Conservation (phyloP, 2,113 vertebrate genomes). For the Atrichornis clamosus region DNA sequence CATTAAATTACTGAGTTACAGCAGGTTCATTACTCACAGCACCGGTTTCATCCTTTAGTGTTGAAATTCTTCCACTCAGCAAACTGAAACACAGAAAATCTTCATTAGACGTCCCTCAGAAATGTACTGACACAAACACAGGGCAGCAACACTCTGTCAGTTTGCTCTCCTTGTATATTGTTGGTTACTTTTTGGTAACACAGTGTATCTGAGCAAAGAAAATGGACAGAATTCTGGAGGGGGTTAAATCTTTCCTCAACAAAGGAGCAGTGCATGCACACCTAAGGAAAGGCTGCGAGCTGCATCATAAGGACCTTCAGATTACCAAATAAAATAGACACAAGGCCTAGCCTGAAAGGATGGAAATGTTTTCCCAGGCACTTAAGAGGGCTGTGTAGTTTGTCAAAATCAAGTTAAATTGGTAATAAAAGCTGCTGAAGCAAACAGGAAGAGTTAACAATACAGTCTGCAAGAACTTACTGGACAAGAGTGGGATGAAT, state of each 20-base stretch:
- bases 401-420: background rate
- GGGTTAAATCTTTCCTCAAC: background rate
- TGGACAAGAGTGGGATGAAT: background rate
- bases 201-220: background rate
- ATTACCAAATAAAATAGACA: background rate
- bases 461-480: background rate
- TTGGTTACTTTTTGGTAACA: background rate
- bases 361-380: background rate
- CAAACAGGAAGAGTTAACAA: background rate
- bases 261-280: background rate
- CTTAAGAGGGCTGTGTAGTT: background rate
- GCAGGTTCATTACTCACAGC: constrained; percentile 83
- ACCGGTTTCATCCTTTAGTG: constrained; percentile 98
- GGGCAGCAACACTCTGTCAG: background rate
- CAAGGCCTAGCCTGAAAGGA: background rate
- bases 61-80: constrained; percentile 98
- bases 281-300: background rate
- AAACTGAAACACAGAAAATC: constrained; percentile 79
- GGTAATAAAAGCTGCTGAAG: background rate
- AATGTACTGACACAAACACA: background rate
- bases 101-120: background rate
- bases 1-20: background rate
- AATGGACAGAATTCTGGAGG: background rate
- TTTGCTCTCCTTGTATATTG: background rate
- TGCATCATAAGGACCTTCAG: background rate